Conservation (phyloP, 2,113 vertebrate genomes). For the Hucho hucho region DNA sequence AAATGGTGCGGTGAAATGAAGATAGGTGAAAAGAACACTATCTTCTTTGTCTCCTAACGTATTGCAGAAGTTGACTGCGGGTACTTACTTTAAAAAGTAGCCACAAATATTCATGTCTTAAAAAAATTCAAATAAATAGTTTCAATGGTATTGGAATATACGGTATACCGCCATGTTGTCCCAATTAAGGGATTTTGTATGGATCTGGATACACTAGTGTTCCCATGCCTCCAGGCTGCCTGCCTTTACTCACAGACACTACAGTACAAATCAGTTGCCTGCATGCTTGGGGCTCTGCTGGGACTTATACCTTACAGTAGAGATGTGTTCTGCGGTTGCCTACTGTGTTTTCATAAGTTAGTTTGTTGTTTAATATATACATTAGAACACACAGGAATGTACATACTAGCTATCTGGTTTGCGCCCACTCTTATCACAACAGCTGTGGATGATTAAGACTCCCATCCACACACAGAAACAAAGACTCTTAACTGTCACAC, state of each 20-base stretch:
- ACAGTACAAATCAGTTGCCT: constrained; percentile 34
- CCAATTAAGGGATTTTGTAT: constrained; percentile 57
- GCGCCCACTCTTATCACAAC: too few species aligned
- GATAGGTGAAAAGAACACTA: too few species aligned
- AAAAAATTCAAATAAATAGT: too few species aligned
- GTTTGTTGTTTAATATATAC: too few species aligned
- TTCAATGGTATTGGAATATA: too few species aligned
- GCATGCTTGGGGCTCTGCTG: background rate
- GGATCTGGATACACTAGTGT: constrained; percentile 20
- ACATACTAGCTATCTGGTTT: too few species aligned
- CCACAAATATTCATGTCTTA: too few species aligned
- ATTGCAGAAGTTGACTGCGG: too few species aligned
- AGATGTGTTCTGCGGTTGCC: background rate
- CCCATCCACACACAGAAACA: background rate
- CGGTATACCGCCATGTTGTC: constrained; percentile 12
- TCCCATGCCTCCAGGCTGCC: constrained; percentile 37
- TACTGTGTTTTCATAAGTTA: background rate
- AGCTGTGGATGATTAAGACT: background rate
- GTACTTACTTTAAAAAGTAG: too few species aligned
- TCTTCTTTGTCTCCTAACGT: too few species aligned
- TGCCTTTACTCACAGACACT: constrained; percentile 37
- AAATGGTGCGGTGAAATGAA: too few species aligned
- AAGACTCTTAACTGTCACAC: background rate
- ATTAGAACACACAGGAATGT: too few species aligned
- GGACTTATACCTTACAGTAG: background rate